Conservation (phyloP, 2,888 invertebrate genomes). For the Monopis laevigella region DNA sequence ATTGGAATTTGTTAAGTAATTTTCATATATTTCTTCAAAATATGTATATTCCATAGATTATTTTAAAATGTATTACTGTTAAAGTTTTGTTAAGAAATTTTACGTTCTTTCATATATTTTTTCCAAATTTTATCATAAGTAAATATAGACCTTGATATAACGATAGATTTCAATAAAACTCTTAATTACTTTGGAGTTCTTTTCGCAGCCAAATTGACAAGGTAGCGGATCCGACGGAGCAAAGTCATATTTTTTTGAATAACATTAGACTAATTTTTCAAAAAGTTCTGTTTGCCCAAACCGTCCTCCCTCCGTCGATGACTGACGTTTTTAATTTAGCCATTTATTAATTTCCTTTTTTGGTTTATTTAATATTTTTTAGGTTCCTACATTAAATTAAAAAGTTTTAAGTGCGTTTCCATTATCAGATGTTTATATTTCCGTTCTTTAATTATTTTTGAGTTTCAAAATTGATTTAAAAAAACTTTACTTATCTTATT, state of each 20-base stretch:
- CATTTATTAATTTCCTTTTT: conserved; percentile 11
- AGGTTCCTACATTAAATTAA: conserved; percentile 3
- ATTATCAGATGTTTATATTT: background rate
- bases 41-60: too few species aligned
- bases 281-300: conserved; percentile 7
- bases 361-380: background rate
- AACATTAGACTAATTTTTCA: conserved; percentile 10
- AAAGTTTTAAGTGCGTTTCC: conserved; percentile 1
- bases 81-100: too few species aligned
- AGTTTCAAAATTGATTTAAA: background rate
- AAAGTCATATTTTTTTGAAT: conserved; percentile 7
- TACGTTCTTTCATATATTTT: too few species aligned
- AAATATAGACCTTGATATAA: too few species aligned
- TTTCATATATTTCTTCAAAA: too few species aligned
- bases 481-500: background rate
- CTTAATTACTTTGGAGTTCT: conserved; percentile 2
- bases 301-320: conserved; percentile 4
- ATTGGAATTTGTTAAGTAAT: too few species aligned
- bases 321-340: conserved; percentile 11
- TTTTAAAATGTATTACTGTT: too few species aligned
- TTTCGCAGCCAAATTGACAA: background rate
- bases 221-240: background rate
- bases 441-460: background rate
- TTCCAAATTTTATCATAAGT: too few species aligned
- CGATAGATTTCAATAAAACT: background rate